Base-by-base conservation (phyloP, 2,797 vertebrate species). In the Knipowitschia caucasica region DNA sequence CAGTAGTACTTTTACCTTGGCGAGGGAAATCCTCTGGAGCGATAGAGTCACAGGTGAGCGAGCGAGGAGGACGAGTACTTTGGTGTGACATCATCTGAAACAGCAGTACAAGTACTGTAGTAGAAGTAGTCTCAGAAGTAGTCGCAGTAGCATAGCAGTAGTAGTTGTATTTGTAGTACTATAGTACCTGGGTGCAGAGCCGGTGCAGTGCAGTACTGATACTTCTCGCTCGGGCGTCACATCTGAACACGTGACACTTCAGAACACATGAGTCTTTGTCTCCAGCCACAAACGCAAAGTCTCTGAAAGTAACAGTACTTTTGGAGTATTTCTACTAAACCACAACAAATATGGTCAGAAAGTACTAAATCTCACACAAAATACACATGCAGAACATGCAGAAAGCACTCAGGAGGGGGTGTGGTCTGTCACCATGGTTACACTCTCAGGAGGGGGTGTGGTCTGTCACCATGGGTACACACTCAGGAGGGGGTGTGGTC, bases 201-300 rank as follows among this genome's bases (percentile, higher is more conserved):
- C 93, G 88, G 0, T 98, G 95, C 38, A 98, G 90, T 29, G 92
- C 92, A 7, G 89, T 90, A 73, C 94, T 94, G 17, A 98, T 95
- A 69, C 93, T 90, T 78, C 95, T 95, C 67, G 95, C 95, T 0
- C 95, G 94, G 63, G 94, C 93, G 0, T 94, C 86, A 77, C 96
- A 98, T 67, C 90, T 93, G 71, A 98, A 99, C 64, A 99, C 96
- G 1, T 99, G 96, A 77, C 96, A 98, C 89, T 98, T 98, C 62
- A 98, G 85, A 87, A 96, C 86, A 14, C 94, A 96, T 71, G 93
- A 94, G 80, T 98, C 94, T 84, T 97, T 98, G 79, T 98, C 95
- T 4, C 92, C 93, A 2, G 95, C 94, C 72, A 98, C 94, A 6
- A 98, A 98, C 50, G 96, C 95, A 26, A 98, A 98, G 82, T 98